These are phyloP conservation scores for Ptychoptera contaminata DNA, from an alignment of 2,888 invertebrate species.

Conservation along the genomic window DNA sequence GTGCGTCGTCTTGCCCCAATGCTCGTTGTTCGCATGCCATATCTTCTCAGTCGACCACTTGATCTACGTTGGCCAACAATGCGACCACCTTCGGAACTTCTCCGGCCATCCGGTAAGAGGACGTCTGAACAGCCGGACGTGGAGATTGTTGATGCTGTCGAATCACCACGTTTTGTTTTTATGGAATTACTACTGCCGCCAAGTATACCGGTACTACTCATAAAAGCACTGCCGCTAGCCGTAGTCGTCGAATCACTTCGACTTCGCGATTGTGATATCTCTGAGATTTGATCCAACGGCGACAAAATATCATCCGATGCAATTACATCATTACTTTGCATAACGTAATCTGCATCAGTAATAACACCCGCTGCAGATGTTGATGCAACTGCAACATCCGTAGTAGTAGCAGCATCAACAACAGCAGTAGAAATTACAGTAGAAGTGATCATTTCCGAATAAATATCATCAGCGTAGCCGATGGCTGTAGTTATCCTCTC, in stretches of 20 bases:
- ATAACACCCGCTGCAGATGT: slow-evolving; percentile 3
- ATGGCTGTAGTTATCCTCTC: too few relatives aligned
- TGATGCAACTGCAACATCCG: not conserved
- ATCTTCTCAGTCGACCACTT: slow-evolving; percentile 26
- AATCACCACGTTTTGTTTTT: slow-evolving; percentile 17
- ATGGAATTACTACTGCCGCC: not conserved
- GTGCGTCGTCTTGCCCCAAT: slow-evolving; percentile 29
- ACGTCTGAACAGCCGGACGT: slow-evolving; percentile 29
- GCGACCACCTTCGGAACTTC: slow-evolving; percentile 26
- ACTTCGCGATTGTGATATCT: too few relatives aligned
- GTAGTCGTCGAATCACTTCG: slow-evolving; percentile 31
- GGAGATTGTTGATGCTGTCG: slow-evolving; percentile 27
- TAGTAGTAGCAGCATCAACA: too few relatives aligned
- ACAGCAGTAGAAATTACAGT: too few relatives aligned
- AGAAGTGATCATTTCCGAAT: too few relatives aligned
- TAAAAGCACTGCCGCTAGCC: slow-evolving; percentile 25
- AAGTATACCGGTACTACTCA: slow-evolving; percentile 14
- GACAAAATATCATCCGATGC: slow-evolving; percentile 21
- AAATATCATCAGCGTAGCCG: too few relatives aligned
- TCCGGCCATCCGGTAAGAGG: slow-evolving; percentile 14
- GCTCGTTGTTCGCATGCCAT: slow-evolving; percentile 28
- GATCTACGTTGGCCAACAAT: slow-evolving; percentile 20
- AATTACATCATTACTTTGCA: too few relatives aligned
- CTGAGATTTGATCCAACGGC: slow-evolving; percentile 17
- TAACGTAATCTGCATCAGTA: too few relatives aligned